Evolutionary conservation across 2,113 vertebrate genomes (phyloP).

Genomic region (Nipponia nippon): DNA sequence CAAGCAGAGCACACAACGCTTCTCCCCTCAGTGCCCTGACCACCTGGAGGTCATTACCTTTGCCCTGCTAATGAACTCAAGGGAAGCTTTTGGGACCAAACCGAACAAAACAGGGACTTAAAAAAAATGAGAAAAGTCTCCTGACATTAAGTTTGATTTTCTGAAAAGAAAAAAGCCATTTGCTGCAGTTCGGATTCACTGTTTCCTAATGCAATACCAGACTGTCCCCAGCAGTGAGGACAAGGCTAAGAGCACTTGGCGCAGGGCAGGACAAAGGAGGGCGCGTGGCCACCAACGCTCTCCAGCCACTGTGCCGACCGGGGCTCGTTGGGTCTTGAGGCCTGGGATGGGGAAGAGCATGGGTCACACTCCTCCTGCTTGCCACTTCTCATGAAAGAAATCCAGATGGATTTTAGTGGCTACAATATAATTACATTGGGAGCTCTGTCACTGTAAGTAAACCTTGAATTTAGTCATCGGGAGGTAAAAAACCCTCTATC

Average conservation of each 20-base stretch:
- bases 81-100: neutral
- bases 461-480: neutral
- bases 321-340: neutral
- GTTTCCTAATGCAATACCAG: neutral
- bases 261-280: neutral
- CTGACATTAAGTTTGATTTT: neutral
- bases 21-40: neutral
- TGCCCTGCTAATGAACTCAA: neutral
- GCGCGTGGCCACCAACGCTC: fast-evolving
- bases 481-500: neutral
- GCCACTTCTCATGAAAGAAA: neutral
- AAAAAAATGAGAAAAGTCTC: neutral
- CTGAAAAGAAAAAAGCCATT: neutral
- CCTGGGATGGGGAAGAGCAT: neutral
- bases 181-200: neutral
- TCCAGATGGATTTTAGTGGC: neutral
- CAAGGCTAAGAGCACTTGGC: neutral
- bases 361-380: neutral
- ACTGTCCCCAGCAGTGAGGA: neutral
- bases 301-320: fast-evolving
- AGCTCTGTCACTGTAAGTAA: neutral
- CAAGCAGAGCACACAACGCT: neutral
- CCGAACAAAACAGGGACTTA: neutral
- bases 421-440: neutral
- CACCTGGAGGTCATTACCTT: neutral